phyloP scores from a whole-genome alignment of 2,888 invertebrate species.

The Leptopterna dolabrata region DNA sequence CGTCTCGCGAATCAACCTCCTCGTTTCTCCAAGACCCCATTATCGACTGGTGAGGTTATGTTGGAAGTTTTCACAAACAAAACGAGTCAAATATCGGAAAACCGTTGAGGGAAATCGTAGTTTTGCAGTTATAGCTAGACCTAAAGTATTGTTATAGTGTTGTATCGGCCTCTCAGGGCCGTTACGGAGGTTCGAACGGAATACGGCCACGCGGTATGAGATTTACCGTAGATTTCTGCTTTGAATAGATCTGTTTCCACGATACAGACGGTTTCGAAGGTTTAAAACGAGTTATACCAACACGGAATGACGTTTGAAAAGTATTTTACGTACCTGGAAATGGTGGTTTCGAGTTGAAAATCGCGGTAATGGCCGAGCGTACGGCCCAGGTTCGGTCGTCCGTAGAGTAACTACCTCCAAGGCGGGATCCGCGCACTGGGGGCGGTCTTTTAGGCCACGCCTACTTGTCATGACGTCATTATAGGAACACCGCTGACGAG shows the following conservation, averaged over 20 bases:
- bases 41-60: constrained; percentile 14
- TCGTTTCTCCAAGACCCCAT: background rate
- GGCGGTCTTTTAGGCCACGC: constrained; percentile 59
- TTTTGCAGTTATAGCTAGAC: background rate
- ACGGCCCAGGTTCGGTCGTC: constrained; percentile 14
- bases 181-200: background rate
- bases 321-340: background rate
- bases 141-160: background rate
- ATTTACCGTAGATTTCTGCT: background rate
- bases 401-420: constrained; percentile 25
- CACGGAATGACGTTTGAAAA: background rate
- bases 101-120: background rate
- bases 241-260: background rate
- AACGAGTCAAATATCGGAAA: background rate
- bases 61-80: background rate
- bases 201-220: background rate
- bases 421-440: constrained; percentile 41
- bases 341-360: background rate
- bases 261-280: background rate
- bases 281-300: background rate
- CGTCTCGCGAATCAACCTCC: background rate
- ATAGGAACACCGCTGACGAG: constrained; percentile 50
- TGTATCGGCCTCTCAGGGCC: background rate
- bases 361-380: background rate
- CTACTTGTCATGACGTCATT: constrained; percentile 63